Evolutionary conservation across 2,113 vertebrate species (phyloP), one percentile per base, ranked within the genome.

Genomic region (Epinephelus cyanopodus): DNA sequence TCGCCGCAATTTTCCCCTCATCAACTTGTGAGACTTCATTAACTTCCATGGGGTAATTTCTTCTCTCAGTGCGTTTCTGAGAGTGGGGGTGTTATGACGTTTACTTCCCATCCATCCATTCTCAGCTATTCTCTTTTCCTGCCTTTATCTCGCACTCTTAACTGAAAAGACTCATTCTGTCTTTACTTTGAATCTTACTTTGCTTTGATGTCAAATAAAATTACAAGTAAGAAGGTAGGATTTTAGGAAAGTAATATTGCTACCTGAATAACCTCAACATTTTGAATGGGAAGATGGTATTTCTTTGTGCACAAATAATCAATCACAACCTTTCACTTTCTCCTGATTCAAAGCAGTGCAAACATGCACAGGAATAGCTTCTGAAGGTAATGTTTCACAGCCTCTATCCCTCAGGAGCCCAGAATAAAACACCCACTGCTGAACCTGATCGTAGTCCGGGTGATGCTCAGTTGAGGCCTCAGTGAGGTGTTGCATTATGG

Each of bases 1-100:
- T 92, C 92, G 74, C 91, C 57, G 92, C 94, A 95, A 95, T 95
- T 95, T 94, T 93, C 93, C 90, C 91, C 93, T 95, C 95, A 95
- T 95, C 93, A 94, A 92, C 93, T 93, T 93, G 94, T 92, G 93
- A 94, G 93, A 95, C 94, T 96, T 96, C 95, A 95, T 96, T 95
- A 95, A 96, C 95, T 96, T 94, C 87, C 84, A 72, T 63, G 74
- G 92, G 92, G 92, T 94, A 95, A 95, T 94, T 95, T 93, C 86
- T 81, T 90, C 86, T 88, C 80, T 91, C 87, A 85, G 69, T 87
- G 90, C 86, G n/a, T 90, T 90, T 81, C 57, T 63, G 83, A 74
- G 66, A 37, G 66, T 45, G 61, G 76, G 69, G 58, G 39, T 12
- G 71, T 77, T 77, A 85, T 86, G 92, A 89, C 69, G 74, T 79